Conservation (phyloP, 2,888 invertebrate species). For the Caenorhabditis imperialis region DNA sequence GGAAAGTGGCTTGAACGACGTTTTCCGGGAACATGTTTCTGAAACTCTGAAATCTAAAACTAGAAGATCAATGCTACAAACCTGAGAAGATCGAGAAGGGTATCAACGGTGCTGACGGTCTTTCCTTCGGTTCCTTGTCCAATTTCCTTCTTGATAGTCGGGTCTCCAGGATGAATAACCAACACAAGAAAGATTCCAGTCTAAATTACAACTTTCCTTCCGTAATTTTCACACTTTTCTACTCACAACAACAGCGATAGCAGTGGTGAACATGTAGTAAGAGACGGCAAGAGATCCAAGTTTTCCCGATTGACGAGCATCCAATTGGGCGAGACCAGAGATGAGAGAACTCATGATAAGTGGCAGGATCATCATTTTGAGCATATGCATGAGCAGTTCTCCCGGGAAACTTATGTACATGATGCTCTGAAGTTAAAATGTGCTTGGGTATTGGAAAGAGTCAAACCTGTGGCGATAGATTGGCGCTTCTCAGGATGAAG, state of each 20-base stretch:
- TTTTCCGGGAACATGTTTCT: constrained; percentile 94
- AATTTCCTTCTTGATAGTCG: constrained; percentile 78
- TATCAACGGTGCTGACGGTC: constrained; percentile 83
- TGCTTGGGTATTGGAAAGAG: not conserved
- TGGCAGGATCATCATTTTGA: constrained; percentile 85
- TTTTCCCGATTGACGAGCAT: constrained; percentile 83
- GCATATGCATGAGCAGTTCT: constrained; percentile 83
- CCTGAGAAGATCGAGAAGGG: constrained; percentile 91
- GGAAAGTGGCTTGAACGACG: constrained; percentile 86
- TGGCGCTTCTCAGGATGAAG: constrained; percentile 79
- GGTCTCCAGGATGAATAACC: constrained; percentile 83
- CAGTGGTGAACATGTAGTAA: constrained; percentile 84
- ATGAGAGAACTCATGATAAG: constrained; percentile 84
- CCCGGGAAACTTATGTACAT: constrained; percentile 84
- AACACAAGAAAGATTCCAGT: constrained; percentile 83
- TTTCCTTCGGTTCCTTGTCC: constrained; percentile 73
- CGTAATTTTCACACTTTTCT: too few relatives aligned
- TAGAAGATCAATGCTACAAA: constrained; percentile 78
- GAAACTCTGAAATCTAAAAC: constrained; percentile 64
- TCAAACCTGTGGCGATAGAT: constrained; percentile 67
- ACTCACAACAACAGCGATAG: constrained; percentile 82
- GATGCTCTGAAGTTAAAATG: constrained; percentile 79
- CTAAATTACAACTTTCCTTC: too few relatives aligned
- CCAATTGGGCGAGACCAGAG: constrained; percentile 83
- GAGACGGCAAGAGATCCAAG: constrained; percentile 83